A percentile compares a stretch with the other conserved stretches of the same genome.
Conservation (phyloP, 2,113 vertebrate genomes). For the Rhineura floridana region DNA sequence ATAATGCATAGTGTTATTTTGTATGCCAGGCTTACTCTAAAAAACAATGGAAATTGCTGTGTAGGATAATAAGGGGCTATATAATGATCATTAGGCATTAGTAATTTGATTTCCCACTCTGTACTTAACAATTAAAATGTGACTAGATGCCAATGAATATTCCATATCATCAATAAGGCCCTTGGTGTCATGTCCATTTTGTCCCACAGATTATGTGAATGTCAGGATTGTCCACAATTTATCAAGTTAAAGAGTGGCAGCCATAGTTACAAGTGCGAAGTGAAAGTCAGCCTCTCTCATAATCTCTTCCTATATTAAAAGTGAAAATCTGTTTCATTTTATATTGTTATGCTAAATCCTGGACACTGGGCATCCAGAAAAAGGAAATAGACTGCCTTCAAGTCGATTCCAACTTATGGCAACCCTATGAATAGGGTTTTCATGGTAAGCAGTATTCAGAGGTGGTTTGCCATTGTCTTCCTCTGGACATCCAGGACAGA, state of each 20-base stretch:
- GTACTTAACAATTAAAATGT: conserved; percentile 3
- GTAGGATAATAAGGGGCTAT: conserved; percentile 4
- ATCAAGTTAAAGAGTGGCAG: not conserved
- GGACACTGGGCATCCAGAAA: not conserved
- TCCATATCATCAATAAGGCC: not conserved
- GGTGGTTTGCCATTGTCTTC: too few species aligned
- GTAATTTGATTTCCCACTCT: conserved; percentile 4
- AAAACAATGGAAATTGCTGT: not conserved
- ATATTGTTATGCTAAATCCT: not conserved
- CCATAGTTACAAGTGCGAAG: not conserved
- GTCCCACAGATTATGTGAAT: not conserved
- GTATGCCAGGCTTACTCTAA: not conserved
- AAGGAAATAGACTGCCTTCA: too few species aligned
- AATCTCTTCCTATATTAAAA: not conserved
- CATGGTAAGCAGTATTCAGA: too few species aligned
- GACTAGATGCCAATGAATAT: not conserved
- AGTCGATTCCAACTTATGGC: too few species aligned
- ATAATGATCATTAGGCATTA: not conserved
- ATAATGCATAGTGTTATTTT: not conserved
- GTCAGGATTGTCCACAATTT: not conserved
- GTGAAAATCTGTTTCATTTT: not conserved
- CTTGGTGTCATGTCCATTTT: not conserved
- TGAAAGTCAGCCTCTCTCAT: not conserved
- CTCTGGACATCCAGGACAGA: not conserved
- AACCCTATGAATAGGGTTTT: too few species aligned